Conservation (phyloP, 2,888 invertebrate genomes). For the Drosophila algonquin region DNA sequence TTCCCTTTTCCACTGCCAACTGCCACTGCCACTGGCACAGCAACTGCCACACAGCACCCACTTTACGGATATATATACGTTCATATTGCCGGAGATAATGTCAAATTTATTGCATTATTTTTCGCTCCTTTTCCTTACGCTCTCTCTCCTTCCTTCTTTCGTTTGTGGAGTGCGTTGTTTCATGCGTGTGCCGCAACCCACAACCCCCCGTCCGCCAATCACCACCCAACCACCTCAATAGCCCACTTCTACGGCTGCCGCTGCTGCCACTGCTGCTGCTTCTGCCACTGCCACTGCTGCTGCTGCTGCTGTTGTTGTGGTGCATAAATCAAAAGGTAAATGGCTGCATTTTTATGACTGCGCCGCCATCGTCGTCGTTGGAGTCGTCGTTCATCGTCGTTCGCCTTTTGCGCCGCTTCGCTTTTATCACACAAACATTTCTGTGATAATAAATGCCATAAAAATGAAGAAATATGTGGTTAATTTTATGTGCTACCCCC, state of each 20-base stretch:
- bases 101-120: constrained; percentile 80
- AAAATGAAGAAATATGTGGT: constrained; percentile 83
- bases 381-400: constrained; percentile 53
- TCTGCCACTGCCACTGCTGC: constrained; percentile 10
- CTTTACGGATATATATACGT: constrained; percentile 45
- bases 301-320: constrained; percentile 53
- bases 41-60: constrained; percentile 26
- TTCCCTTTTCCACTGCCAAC: constrained; percentile 31
- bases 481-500: constrained; percentile 80
- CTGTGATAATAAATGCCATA: constrained; percentile 82
- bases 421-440: constrained; percentile 81
- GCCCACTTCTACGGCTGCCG: constrained; percentile 10
- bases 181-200: constrained; percentile 37
- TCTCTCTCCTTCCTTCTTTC: neutral
- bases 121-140: constrained; percentile 52
- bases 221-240: constrained; percentile 17
- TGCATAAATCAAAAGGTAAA: constrained; percentile 81
- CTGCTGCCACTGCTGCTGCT: neutral
- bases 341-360: constrained; percentile 81
- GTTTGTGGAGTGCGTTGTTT: constrained; percentile 35
- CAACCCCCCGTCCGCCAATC: constrained; percentile 5
- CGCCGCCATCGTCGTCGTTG: constrained; percentile 57
- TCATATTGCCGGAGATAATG: constrained; percentile 76
- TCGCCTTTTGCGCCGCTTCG: constrained; percentile 64
- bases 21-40: too few species aligned